Base-by-base conservation (phyloP, 2,797 vertebrate species). In the Anas georgica region DNA sequence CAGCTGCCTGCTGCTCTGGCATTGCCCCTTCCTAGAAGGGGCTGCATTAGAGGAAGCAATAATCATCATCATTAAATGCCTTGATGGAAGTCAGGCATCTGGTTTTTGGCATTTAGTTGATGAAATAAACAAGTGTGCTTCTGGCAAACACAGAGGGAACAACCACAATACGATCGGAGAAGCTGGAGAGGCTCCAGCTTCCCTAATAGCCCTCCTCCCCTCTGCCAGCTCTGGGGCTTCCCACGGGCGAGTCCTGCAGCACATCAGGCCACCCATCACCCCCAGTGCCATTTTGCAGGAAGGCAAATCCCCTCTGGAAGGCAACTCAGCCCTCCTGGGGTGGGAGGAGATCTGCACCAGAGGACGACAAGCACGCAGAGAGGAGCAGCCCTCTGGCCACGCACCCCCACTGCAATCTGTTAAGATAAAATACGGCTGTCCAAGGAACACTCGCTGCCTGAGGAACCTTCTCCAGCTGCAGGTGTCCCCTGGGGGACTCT, bases 71-170 rank as follows among this genome's bases (percentile, higher is more conserved):
- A 60, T 85, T 94, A 93, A 95, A 70, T 17, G 89, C 91, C 56
- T 64, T 60, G 73, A 92, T 81, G 86, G 88, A 92, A 94, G 70
- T 29, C 59, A 60, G 92, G 94, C 94, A 94, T 91, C 89, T 88
- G 94, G 55, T 92, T 91, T 95, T 52, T 89, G 70, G 89, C 76
- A n/a, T 91, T 93, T 90, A 84, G 93, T 90, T 96, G 94, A 94
- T 86, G 84, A 96, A 95, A 92, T 90, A 97, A 95, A 97, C 90
- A 91, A 87, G 96, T 96, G 96, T 94, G 94, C 93, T 97, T 97
- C 90, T 97, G 96, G 90, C 88, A 88, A 86, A 83, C 64, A 39
- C 0, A 0, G 54, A 76, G 50, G 84, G 90, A 96, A 87, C 95
- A 97, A 98, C 96, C 96, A 91, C 31, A 84, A 93, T 84, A 75